Percentiles rank a stretch among this genome's conserved stretches.
These are phyloP conservation scores for Caenorhabditis doughertyi DNA, from an alignment of 2,888 invertebrate species.

Conservation along the genomic window DNA sequence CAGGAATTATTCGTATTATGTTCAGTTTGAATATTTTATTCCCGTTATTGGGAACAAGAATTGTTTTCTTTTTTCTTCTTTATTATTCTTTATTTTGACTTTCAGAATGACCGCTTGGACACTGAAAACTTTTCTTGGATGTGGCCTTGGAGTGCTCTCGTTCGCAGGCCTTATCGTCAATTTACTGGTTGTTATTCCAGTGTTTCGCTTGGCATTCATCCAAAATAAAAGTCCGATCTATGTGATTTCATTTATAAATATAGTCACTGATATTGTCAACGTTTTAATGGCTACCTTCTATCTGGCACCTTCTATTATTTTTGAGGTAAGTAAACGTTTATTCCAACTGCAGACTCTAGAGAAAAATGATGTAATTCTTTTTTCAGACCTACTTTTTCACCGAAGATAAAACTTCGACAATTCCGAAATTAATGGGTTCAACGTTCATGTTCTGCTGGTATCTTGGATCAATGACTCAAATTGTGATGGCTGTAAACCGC, in stretches of 20 bases:
- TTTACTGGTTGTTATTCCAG: constrained; percentile 50
- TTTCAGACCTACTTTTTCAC: constrained; percentile 46
- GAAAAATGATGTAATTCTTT: constrained; percentile 2
- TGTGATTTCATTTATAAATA: constrained; percentile 62
- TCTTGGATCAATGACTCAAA: constrained; percentile 66
- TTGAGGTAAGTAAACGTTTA: constrained; percentile 38
- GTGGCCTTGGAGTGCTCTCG: constrained; percentile 31
- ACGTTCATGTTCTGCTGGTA: constrained; percentile 73
- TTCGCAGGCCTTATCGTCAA: constrained; percentile 45
- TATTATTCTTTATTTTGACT: not conserved
- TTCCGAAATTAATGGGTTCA: constrained; percentile 61
- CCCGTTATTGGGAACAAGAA: not conserved
- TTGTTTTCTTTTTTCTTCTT: not conserved
- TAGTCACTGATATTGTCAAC: constrained; percentile 48
- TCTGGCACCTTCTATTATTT: constrained; percentile 53
- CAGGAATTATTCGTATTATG: constrained; percentile 17
- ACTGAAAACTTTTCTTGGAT: constrained; percentile 47
- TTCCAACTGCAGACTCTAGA: too few relatives aligned
- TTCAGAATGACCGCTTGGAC: constrained; percentile 41
- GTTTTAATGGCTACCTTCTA: constrained; percentile 48
- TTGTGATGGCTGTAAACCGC: constrained; percentile 68
- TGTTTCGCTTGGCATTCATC: constrained; percentile 47
- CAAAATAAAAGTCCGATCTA: constrained; percentile 61
- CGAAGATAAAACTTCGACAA: constrained; percentile 31
- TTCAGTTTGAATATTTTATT: constrained; percentile 10